Evolutionary conservation across 2,113 vertebrate species (phyloP), one percentile per base, ranked within the genome.

Genomic region (Helogale parvula): DNA sequence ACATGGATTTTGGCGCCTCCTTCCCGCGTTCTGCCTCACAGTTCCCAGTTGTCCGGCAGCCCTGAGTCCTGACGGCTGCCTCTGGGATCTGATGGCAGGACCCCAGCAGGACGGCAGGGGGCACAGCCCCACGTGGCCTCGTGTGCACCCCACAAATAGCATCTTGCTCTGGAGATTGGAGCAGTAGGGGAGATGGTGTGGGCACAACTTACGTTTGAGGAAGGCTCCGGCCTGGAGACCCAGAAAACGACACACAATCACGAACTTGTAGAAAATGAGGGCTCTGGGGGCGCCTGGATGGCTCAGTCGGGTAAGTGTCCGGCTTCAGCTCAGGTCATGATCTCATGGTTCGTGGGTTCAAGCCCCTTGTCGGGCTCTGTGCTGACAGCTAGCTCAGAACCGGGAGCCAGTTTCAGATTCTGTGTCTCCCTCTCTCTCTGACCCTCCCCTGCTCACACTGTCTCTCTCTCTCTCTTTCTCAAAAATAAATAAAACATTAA

Each of bases 191-290:
- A 52, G 21, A 60, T 81, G 80, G 25, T 3, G 14, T 81, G 33
- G 54, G 13, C 27, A 35, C 23, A 45, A 38, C 25, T 79, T 23
- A 57, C 14, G 16, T 63, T 68, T 3, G 47, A 57, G n/a, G 45
- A 66, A 82, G 65, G 66, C 47, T 47, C 41, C 87, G 45, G 35
- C 25, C 63, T 60, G 35, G 57, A 72, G 45, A 47, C 45, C 45
- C 45, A 47, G 54, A 77, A 60, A 65, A 27, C 6, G 31, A 19
- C n/a, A 38, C 1, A 1, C 96, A 99, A 99, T 98, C 99, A 99
- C 97, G 99, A 99, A 98, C 99, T 99, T 98, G 99, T 99, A 98
- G 99, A 99, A 98, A 98, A 99, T 69, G 99, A 99, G 50, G 98
- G 99, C 71, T 99, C 98, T 9, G 98, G 45, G 45, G 45, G 45